Evolutionary conservation across 2,888 invertebrate genomes (phyloP).

Genomic region (Epicampocera succincta): DNA sequence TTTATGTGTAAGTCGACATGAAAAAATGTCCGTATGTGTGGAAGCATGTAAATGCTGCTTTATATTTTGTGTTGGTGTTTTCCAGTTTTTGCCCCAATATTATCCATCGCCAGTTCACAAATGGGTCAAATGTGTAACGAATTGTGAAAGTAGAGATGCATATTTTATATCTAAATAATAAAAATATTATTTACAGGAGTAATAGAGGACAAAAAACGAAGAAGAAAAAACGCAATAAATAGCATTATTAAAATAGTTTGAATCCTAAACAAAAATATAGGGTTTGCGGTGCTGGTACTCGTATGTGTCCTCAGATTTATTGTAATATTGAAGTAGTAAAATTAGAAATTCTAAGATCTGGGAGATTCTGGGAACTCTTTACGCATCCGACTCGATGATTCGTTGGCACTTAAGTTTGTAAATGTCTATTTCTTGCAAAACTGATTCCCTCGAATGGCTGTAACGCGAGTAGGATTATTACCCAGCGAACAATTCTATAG

Average conservation of each 20-base stretch:
- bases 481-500: too few relatives aligned
- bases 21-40: slow-evolving; percentile 14
- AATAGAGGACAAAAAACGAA: background rate
- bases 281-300: too few relatives aligned
- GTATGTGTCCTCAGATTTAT: too few relatives aligned
- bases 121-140: slow-evolving; percentile 63
- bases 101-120: slow-evolving; percentile 32
- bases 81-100: background rate
- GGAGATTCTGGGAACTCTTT: too few relatives aligned
- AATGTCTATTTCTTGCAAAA: too few relatives aligned
- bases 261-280: too few relatives aligned
- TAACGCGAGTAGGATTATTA: too few relatives aligned
- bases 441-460: too few relatives aligned
- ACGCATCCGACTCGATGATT: too few relatives aligned
- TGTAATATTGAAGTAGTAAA: too few relatives aligned
- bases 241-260: slow-evolving; percentile 8
- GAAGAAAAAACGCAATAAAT: background rate
- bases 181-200: background rate
- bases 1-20: slow-evolving; percentile 11
- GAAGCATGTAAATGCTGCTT: slow-evolving; percentile 19
- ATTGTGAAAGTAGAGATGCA: slow-evolving; percentile 48
- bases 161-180: background rate
- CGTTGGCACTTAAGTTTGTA: too few relatives aligned
- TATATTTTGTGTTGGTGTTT: background rate
- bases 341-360: too few relatives aligned